Conservation (phyloP, 2,113 vertebrate species). For the Petroica traversi region DNA sequence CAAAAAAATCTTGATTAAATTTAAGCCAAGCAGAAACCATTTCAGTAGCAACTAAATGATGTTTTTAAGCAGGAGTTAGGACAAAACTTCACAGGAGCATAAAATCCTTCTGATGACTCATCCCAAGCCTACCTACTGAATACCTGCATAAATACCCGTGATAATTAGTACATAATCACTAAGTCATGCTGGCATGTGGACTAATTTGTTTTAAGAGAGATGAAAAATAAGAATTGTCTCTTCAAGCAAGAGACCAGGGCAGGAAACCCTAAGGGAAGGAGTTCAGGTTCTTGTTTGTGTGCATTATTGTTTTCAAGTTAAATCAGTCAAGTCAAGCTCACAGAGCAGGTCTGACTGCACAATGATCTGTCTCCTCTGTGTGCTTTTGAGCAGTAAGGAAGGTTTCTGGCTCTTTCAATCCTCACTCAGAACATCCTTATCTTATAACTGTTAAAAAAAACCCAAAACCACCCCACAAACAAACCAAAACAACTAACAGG, state of each 20-base stretch:
- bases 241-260: not conserved
- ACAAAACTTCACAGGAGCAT: not conserved
- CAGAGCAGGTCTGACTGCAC: not conserved
- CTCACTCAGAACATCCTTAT: not conserved
- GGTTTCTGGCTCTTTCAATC: not conserved
- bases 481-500: not conserved
- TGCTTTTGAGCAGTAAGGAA: not conserved
- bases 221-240: constrained; percentile 26
- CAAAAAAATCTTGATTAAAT: not conserved
- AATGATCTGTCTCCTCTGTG: not conserved
- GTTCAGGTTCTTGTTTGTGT: not conserved
- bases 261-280: constrained; percentile 21
- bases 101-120: constrained; percentile 3
- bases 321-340: not conserved
- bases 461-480: not conserved
- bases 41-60: not conserved
- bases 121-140: not conserved
- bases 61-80: not conserved
- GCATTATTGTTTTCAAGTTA: not conserved
- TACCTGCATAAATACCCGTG: not conserved
- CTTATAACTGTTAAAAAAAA: not conserved
- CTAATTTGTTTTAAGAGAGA: constrained; percentile 44
- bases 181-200: constrained; percentile 15
- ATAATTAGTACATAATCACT: constrained; percentile 18
- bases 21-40: not conserved